Evolutionary conservation across 2,797 vertebrate species (phyloP).

Genomic region (Anguilla megastoma): DNA sequence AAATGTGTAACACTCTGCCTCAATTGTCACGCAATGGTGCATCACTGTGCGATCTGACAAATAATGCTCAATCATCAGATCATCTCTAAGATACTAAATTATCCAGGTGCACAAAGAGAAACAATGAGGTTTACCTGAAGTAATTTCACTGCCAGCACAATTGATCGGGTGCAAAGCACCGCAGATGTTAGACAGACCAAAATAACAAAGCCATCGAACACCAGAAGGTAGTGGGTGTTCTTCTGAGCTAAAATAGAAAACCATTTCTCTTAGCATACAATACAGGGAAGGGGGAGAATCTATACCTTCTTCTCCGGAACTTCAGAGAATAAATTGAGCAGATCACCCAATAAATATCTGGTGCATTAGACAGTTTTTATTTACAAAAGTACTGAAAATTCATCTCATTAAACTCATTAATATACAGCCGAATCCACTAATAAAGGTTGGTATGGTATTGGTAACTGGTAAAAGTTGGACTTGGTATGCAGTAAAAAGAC

Average conservation of each 20-base stretch:
- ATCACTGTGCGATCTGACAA: background rate
- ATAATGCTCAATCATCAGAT: background rate
- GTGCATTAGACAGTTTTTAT: background rate
- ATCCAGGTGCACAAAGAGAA: background rate
- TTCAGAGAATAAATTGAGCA: background rate
- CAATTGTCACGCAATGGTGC: background rate
- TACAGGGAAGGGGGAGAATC: background rate
- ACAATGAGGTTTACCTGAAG: conserved; percentile 76
- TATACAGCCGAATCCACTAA: background rate
- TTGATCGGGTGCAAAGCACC: conserved; percentile 87
- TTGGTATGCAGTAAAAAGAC: background rate
- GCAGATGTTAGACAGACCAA: conserved; percentile 85
- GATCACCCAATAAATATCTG: background rate
- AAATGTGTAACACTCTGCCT: conserved; percentile 14
- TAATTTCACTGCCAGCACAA: conserved; percentile 82
- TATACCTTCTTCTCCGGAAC: background rate
- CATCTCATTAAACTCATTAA: background rate
- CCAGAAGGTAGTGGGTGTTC: conserved; percentile 82
- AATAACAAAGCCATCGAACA: conserved; percentile 90
- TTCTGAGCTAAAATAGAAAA: conserved; percentile 80
- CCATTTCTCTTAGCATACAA: background rate
- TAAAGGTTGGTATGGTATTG: no score
- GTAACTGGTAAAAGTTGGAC: no score
- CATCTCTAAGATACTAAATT: background rate
- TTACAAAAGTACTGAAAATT: conserved; percentile 26